Evolutionary conservation across 2,888 invertebrate species (phyloP).

Genomic region (Drosophila koepferae): DNA sequence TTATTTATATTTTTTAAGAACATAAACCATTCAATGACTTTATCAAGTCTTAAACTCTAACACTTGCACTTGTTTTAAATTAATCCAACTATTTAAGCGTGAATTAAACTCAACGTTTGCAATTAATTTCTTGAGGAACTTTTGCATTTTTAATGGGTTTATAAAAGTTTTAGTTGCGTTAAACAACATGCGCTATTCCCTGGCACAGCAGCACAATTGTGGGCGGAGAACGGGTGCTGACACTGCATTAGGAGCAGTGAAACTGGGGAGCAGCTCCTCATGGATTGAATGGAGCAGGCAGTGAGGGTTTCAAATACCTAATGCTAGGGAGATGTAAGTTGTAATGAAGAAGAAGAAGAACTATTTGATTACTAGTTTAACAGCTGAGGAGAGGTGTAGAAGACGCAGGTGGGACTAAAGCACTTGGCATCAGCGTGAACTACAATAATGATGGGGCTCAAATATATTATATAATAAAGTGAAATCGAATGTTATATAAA

Average conservation of each 20-base stretch:
- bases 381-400: not conserved
- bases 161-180: constrained; percentile 5
- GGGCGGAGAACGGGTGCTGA: not conserved
- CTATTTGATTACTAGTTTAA: not conserved
- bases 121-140: constrained; percentile 2
- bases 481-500: too few species aligned
- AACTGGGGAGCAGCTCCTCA: not conserved
- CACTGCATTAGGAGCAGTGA: not conserved
- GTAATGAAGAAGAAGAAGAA: not conserved
- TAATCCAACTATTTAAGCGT: not conserved
- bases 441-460: not conserved
- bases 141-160: constrained; percentile 8
- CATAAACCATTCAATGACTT: not conserved
- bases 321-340: not conserved
- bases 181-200: not conserved
- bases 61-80: not conserved
- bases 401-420: not conserved
- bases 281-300: not conserved
- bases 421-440: not conserved
- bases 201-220: not conserved
- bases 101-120: not conserved
- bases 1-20: not conserved
- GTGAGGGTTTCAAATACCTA: not conserved
- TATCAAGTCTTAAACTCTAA: not conserved
- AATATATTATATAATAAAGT: not conserved